Evolutionary conservation across 2,113 vertebrate species (phyloP).

Genomic region (Craseonycteris thonglongyai): DNA sequence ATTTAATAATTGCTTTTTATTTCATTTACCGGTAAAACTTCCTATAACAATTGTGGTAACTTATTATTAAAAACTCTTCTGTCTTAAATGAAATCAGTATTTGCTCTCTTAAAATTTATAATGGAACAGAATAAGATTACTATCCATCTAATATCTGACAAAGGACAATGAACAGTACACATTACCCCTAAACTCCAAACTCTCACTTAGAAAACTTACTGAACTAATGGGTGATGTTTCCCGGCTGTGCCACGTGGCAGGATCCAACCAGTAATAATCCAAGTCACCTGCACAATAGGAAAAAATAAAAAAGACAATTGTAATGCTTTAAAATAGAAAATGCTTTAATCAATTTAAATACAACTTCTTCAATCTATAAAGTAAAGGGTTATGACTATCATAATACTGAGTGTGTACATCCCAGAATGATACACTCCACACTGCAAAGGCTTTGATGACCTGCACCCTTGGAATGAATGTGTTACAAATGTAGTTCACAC

Average conservation of each 20-base stretch:
- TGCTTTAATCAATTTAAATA: background rate
- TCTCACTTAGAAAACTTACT: conserved; percentile 73
- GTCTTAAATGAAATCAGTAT: background rate
- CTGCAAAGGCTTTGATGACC: background rate
- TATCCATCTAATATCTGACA: background rate
- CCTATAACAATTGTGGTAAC: background rate
- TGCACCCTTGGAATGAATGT: background rate
- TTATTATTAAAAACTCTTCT: background rate
- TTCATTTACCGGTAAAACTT: conserved; percentile 19
- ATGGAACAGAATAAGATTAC: background rate
- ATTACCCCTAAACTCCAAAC: background rate
- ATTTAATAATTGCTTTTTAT: background rate
- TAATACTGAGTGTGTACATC: background rate
- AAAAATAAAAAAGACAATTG: conserved; percentile 61
- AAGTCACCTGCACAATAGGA: conserved; percentile 88
- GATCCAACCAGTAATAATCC: conserved; percentile 98
- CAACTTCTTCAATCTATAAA: background rate
- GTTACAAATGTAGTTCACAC: background rate
- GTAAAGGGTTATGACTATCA: background rate
- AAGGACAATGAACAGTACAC: background rate
- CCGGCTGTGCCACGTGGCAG: conserved; percentile 96
- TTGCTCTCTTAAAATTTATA: background rate
- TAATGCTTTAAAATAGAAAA: conserved; percentile 54
- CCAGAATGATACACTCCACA: background rate
- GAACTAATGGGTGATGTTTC: conserved; percentile 86